phyloP scores from a whole-genome alignment of 2,888 invertebrate species.

The Physocephala rufipes region DNA sequence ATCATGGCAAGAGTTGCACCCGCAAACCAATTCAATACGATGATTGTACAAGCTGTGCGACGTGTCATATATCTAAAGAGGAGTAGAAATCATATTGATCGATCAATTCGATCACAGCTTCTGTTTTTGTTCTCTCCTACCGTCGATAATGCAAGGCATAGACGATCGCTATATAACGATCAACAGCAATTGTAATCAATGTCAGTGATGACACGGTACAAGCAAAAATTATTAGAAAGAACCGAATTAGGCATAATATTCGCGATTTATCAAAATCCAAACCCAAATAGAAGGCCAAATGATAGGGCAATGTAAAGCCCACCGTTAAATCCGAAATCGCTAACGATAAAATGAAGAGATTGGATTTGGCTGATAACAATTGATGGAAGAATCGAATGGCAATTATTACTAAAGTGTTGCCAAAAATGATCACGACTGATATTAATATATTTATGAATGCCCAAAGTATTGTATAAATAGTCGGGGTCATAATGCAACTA shows the following conservation, averaged over 20 bases:
- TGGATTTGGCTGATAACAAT: constrained; percentile 76
- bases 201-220: constrained; percentile 83
- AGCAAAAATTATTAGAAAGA: constrained; percentile 78
- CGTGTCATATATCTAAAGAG: constrained; percentile 73
- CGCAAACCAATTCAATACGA: constrained; percentile 74
- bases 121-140: constrained; percentile 49
- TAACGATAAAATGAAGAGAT: constrained; percentile 81
- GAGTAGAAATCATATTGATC: too few species aligned
- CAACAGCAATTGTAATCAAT: constrained; percentile 80
- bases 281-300: constrained; percentile 77
- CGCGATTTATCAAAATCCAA: constrained; percentile 71
- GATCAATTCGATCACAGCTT: too few species aligned
- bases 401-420: constrained; percentile 79
- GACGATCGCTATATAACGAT: constrained; percentile 82
- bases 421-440: constrained; percentile 74
- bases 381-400: constrained; percentile 77
- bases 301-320: constrained; percentile 80
- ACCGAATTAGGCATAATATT: constrained; percentile 75
- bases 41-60: constrained; percentile 71
- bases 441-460: constrained; percentile 73
- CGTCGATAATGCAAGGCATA: constrained; percentile 81
- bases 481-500: not conserved
- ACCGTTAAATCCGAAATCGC: constrained; percentile 83
- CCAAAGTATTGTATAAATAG: constrained; percentile 66
- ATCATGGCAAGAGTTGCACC: constrained; percentile 75